phyloP scores from a whole-genome alignment of 2,797 vertebrate genomes.

The Chloroceryle amazona region DNA sequence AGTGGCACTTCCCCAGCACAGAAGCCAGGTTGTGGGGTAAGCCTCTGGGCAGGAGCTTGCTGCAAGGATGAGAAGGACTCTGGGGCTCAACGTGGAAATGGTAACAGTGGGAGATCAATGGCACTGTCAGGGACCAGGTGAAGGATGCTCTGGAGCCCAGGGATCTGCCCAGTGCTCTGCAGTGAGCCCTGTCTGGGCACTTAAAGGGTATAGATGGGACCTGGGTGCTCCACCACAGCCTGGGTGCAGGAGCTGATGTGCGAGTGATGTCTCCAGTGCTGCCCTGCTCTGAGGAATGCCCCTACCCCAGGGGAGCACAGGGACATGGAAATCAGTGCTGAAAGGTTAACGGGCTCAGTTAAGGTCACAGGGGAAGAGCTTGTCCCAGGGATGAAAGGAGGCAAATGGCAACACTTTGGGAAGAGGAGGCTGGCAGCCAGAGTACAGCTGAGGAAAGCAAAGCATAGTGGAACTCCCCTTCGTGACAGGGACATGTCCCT shows the following conservation, averaged over 20 bases:
- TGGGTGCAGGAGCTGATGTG: rapidly evolving
- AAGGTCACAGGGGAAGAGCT: not conserved
- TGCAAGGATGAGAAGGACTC: not conserved
- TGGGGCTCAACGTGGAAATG: not conserved
- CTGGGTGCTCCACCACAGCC: not conserved
- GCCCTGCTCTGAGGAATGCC: not conserved
- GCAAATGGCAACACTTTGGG: not conserved
- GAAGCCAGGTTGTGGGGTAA: rapidly evolving
- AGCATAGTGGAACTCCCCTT: not conserved
- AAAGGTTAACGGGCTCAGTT: not conserved
- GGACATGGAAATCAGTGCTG: not conserved
- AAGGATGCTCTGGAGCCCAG: not conserved
- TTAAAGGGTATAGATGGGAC: not conserved
- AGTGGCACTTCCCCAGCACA: rapidly evolving
- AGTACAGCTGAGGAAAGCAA: not conserved
- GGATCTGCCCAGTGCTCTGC: not conserved
- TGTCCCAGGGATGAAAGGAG: not conserved
- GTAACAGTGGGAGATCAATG: not conserved
- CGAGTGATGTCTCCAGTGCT: not conserved
- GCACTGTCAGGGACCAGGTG: not conserved
- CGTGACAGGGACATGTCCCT: not conserved
- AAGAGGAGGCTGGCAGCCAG: not conserved
- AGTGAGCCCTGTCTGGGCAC: not conserved
- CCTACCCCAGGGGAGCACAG: not conserved
- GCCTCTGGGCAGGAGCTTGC: not conserved